A percentile compares a stretch with the other conserved stretches of the same genome.
Evolutionary conservation across 2,888 invertebrate genomes (phyloP).

Genomic region (Rhingia campestris): DNA sequence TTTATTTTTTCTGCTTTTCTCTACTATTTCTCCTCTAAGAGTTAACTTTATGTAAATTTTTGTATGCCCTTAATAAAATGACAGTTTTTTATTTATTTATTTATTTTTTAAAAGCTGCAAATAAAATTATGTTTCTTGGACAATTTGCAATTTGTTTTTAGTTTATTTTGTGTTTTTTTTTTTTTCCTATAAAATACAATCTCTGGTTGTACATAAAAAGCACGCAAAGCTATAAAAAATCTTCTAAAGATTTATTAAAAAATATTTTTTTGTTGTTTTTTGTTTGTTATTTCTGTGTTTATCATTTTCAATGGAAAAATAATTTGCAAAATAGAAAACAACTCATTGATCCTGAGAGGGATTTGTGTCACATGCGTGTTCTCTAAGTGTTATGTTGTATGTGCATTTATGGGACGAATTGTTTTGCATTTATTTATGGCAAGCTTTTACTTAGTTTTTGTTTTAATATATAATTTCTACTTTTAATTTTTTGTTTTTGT

Average conservation of each 20-base stretch:
- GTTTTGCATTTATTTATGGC: constrained; percentile 71
- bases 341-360: constrained; percentile 73
- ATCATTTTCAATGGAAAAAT: constrained; percentile 65
- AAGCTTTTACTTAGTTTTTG: constrained; percentile 52
- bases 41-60: constrained; percentile 58
- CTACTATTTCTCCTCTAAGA: constrained; percentile 71
- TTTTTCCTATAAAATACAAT: constrained; percentile 70
- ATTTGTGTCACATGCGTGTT: constrained; percentile 68
- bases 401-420: constrained; percentile 73
- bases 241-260: constrained; percentile 73
- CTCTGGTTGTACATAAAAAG: constrained; percentile 70
- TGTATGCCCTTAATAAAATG: constrained; percentile 50
- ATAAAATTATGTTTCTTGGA: constrained; percentile 55
- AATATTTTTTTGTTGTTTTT: constrained; percentile 43
- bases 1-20: constrained; percentile 15
- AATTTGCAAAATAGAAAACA: constrained; percentile 73
- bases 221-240: constrained; percentile 73
- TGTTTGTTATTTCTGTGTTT: constrained; percentile 20
- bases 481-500: constrained; percentile 18
- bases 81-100: constrained; percentile 15
- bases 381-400: constrained; percentile 65
- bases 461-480: constrained; percentile 57
- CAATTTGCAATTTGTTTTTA: constrained; percentile 61
- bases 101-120: constrained; percentile 42
- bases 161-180: neutral